Base-by-base conservation (phyloP, 2,888 invertebrate species). In the Drosophila affinis region DNA sequence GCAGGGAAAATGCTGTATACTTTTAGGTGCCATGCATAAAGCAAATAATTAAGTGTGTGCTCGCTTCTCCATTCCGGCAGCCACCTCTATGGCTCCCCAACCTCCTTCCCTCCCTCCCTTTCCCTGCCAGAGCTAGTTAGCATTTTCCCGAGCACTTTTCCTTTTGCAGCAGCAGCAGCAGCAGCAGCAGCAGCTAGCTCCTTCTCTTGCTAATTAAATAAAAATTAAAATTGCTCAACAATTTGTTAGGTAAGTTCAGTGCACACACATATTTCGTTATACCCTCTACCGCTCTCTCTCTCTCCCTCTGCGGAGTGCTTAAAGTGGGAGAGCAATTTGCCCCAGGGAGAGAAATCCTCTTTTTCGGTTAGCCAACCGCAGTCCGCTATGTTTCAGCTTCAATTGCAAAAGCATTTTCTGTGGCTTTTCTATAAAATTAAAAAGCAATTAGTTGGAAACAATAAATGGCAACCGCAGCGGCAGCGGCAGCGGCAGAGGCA, bases 21-120 rank as follows among this genome's bases (percentile, higher is more conserved):
- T 78, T 74, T 81, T 85, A 79, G 81, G 85, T 86, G 82, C 74
- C 77, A 81, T 78, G 85, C 87, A 84, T 86, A 87, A 87, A 81
- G 82, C 83, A 84, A 87, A 85, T 86, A 87, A 85, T 83, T 86
- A 87, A 87, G 86, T 85, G 80, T 67, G 83, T 79, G 78, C 80
- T 77, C 63, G 78, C 78, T 77, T 62, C 80, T 77, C 65, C 65
- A 27, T 57, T 64, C 60, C 57, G 14, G 14, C 39, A 14, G 39
- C 14, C 39, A 14, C 14, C 39, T 14, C 14, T 14, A 39, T 39
- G 5, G n/a, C 48, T 14, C 17, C 17, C 12, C n/a, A n/a, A 21
- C 18, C 21, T 21, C 1, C 21, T 3, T 21, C 21, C 21, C 21
- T 2, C 21, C 21, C 21, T 21, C 21, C 21, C 21, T 3, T 0